These are phyloP conservation scores for Agraylea sexmaculata DNA, from an alignment of 1,140 invertebrate genomes.

Conservation along the genomic window DNA sequence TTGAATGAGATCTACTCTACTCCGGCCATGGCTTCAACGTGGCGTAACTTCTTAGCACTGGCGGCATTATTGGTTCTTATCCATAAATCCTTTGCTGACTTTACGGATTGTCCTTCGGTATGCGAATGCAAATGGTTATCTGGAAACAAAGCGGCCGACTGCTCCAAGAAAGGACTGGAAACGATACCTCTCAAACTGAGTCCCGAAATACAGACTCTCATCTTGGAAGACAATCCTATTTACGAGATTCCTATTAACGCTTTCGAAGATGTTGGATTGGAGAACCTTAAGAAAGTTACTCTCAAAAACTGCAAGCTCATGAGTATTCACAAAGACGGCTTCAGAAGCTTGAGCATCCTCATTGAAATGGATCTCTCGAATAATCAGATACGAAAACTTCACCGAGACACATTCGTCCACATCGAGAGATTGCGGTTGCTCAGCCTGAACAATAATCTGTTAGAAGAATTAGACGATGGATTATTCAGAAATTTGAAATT, in stretches of 20 bases:
- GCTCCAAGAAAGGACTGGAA: constrained; percentile 48
- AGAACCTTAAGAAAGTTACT: constrained; percentile 70
- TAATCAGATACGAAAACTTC: constrained; percentile 57
- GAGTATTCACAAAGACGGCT: constrained; percentile 56
- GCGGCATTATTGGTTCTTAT: neutral
- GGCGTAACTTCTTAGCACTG: neutral
- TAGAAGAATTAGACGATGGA: constrained; percentile 57
- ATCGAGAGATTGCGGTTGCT: constrained; percentile 56
- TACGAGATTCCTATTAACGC: constrained; percentile 49
- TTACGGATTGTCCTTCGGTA: constrained; percentile 34
- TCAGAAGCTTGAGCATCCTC: constrained; percentile 62
- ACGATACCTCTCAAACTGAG: constrained; percentile 59
- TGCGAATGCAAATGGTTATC: constrained; percentile 71
- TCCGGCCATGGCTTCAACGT: constrained; percentile 1
- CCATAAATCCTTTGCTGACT: constrained; percentile 23
- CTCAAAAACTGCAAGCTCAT: constrained; percentile 59
- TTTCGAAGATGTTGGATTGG: constrained; percentile 55
- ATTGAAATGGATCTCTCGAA: constrained; percentile 75
- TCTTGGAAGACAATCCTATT: constrained; percentile 62
- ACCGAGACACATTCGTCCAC: constrained; percentile 58
- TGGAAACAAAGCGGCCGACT: constrained; percentile 73
- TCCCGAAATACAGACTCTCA: constrained; percentile 61
- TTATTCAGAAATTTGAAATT: constrained; percentile 63
- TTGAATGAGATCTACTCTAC: constrained; percentile 7
- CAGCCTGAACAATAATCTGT: constrained; percentile 57